These are phyloP conservation scores for Xestia c-nigrum DNA, from an alignment of 2,888 invertebrate species.

Conservation along the genomic window DNA sequence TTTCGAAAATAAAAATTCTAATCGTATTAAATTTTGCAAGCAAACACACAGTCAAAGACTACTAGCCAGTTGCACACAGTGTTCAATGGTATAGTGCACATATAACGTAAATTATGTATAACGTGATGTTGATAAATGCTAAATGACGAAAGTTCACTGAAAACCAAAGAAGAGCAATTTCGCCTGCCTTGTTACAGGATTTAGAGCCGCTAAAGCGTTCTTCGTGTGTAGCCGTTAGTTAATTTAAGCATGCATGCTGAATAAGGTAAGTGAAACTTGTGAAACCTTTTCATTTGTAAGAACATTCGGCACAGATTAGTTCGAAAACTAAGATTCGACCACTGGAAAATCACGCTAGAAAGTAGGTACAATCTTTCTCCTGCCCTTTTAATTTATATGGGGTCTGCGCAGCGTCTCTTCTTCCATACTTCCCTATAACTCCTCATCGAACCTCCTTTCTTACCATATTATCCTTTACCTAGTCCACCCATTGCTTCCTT, in stretches of 20 bases:
- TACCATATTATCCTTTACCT: too few relatives aligned
- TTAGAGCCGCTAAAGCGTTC: not conserved
- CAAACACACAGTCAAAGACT: too few relatives aligned
- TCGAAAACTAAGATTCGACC: not conserved
- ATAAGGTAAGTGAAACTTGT: too few relatives aligned
- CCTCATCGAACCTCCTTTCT: too few relatives aligned
- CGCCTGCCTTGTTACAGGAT: not conserved
- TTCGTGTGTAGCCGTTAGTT: not conserved
- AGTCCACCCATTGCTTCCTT: too few relatives aligned
- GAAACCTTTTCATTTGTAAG: too few relatives aligned
- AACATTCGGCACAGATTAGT: not conserved
- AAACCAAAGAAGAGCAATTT: not conserved
- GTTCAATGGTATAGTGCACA: conserved; percentile 16
- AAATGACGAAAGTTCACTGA: conserved; percentile 1
- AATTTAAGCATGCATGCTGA: not conserved
- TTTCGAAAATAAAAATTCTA: conserved; percentile 8
- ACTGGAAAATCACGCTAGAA: not conserved
- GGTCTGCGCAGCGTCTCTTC: not conserved
- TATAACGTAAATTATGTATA: too few relatives aligned
- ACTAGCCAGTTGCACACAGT: too few relatives aligned
- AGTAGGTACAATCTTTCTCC: not conserved
- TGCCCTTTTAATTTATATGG: not conserved
- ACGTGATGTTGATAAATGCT: not conserved
- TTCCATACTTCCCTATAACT: not conserved
- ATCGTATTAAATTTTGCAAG: conserved; percentile 15